Evolutionary conservation across 2,888 invertebrate genomes (phyloP).

Genomic region (Hermodice carunculata): DNA sequence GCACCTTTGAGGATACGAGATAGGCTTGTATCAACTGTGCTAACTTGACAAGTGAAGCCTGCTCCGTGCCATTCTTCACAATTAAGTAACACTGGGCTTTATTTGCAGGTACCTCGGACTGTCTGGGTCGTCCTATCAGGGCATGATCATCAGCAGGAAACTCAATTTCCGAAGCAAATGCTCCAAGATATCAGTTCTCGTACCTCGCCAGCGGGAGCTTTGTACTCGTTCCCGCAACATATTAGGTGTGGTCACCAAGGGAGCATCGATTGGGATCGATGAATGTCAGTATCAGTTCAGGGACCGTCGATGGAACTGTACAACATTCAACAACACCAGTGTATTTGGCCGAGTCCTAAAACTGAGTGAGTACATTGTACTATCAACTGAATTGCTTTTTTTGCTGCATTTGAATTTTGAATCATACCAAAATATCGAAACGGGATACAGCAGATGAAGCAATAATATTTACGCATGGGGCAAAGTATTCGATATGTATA

Average conservation of each 20-base stretch:
- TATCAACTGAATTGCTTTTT: neutral
- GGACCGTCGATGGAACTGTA: constrained; percentile 91
- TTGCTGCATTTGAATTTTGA: neutral
- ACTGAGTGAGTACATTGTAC: constrained; percentile 80
- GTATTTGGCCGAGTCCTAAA: constrained; percentile 88
- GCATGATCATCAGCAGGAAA: constrained; percentile 57
- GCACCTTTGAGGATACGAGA: too few relatives aligned
- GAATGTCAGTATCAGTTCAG: constrained; percentile 93
- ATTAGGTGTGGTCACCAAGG: constrained; percentile 76
- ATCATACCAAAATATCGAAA: neutral
- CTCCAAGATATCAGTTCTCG: constrained; percentile 79
- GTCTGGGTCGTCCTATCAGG: constrained; percentile 66
- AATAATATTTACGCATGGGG: too few relatives aligned
- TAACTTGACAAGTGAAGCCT: too few relatives aligned
- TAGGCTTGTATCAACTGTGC: too few relatives aligned
- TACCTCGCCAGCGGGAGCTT: constrained; percentile 79
- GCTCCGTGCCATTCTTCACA: too few relatives aligned
- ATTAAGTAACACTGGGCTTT: neutral
- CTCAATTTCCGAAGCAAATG: constrained; percentile 71
- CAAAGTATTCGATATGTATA: too few relatives aligned
- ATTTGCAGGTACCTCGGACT: constrained; percentile 72
- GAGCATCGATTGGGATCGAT: constrained; percentile 85
- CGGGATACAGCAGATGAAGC: too few relatives aligned
- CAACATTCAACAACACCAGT: constrained; percentile 82
- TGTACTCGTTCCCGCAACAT: constrained; percentile 81